Percentiles rank a stretch among this genome's conserved stretches.
phyloP scores from a whole-genome alignment of 2,113 vertebrate species.

The Nothoprocta pentlandii region DNA sequence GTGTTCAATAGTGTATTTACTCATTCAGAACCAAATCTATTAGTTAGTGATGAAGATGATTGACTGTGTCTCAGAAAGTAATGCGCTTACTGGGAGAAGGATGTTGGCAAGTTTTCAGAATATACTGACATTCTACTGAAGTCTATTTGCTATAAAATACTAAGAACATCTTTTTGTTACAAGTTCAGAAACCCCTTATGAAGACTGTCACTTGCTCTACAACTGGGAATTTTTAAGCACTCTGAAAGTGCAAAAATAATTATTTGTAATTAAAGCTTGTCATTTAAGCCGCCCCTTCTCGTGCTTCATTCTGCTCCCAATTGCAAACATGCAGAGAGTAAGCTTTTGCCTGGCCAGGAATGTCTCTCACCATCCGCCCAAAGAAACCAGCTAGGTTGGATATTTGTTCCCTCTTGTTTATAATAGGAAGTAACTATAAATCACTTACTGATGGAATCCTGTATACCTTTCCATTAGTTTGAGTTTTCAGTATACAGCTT shows the following conservation, averaged over 20 bases:
- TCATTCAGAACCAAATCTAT: not conserved
- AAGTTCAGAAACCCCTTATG: not conserved
- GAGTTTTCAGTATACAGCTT: slow-evolving; percentile 59
- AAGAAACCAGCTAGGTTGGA: slow-evolving; percentile 30
- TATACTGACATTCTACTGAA: not conserved
- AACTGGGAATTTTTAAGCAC: not conserved
- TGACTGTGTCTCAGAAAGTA: not conserved
- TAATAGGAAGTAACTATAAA: slow-evolving; percentile 71
- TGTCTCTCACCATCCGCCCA: slow-evolving; percentile 13
- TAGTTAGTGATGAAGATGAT: not conserved
- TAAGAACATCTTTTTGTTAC: not conserved
- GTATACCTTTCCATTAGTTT: slow-evolving; percentile 53
- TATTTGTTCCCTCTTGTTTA: slow-evolving; percentile 67
- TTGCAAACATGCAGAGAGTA: slow-evolving; percentile 1
- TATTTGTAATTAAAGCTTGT: not conserved
- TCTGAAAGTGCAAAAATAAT: slow-evolving; percentile 8
- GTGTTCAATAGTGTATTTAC: not conserved
- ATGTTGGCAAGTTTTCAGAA: not conserved
- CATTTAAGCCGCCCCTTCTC: not conserved
- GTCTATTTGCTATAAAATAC: not conserved
- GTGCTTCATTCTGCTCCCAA: not conserved
- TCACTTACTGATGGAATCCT: slow-evolving; percentile 62
- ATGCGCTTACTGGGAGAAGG: not conserved
- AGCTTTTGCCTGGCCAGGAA: slow-evolving; percentile 39
- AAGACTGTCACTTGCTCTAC: not conserved